These are phyloP conservation scores for Rissa tridactyla DNA, from an alignment of 2,113 vertebrate species.

Conservation along the genomic window DNA sequence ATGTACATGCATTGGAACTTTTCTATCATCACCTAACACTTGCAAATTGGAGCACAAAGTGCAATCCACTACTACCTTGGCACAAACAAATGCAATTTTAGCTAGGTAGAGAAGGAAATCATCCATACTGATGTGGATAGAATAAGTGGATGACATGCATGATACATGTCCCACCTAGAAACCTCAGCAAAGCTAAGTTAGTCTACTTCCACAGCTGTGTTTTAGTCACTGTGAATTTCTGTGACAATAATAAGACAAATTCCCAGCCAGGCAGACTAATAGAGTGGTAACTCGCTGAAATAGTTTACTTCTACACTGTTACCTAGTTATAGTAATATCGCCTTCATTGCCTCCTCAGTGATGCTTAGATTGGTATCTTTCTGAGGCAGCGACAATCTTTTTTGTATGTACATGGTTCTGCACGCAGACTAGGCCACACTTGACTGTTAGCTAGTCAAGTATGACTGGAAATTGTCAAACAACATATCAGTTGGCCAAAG, in stretches of 20 bases:
- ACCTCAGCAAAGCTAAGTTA: background rate
- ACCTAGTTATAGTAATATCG: background rate
- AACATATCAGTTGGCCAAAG: background rate
- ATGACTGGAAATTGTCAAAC: background rate
- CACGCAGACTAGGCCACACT: background rate
- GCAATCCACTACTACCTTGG: background rate
- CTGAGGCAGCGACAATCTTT: background rate
- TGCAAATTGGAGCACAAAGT: accelerated
- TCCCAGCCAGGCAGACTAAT: background rate
- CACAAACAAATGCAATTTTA: background rate
- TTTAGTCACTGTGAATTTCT: background rate
- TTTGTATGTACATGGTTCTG: accelerated
- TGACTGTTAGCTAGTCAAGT: background rate
- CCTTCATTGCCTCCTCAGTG: background rate
- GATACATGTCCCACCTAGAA: background rate
- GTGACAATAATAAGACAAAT: background rate
- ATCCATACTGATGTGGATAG: background rate
- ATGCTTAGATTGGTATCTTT: background rate
- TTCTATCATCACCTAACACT: too few species aligned
- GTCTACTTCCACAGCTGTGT: background rate
- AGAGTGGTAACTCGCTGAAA: background rate
- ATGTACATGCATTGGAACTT: background rate
- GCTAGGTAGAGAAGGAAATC: background rate
- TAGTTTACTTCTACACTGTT: background rate
- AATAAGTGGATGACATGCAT: background rate